Base-by-base conservation (phyloP, 1,140 invertebrate genomes). In the Lordiphosa stackelbergi region DNA sequence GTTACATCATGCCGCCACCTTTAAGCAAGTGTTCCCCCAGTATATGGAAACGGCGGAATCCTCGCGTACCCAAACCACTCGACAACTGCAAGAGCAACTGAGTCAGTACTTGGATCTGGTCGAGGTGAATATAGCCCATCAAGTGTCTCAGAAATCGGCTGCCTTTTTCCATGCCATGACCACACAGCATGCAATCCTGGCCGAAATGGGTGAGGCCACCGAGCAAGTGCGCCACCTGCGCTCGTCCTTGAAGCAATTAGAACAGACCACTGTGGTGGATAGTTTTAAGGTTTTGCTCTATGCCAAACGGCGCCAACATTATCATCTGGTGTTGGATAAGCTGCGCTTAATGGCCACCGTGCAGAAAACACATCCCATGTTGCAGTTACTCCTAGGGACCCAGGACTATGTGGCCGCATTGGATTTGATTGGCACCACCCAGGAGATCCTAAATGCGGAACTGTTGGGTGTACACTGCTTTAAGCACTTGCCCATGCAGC, bases 81-180 rank as follows among this genome's bases (percentile, higher is more conserved):
- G 88, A 3, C 65, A 88, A 41, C 70, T 92, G 42, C 91, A 92
- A 87, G 91, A 92, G 81, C 90, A 91, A 68, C 89, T 98, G n/a
- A 97, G 94, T 84, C 95, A 97, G 88, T 98, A 98, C 88, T 90
- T 99, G 69, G 97, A 99, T 90, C 93, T 96, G 43, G 95, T 98
- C 28, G 97, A 99, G 89, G 95, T 98, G 62, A 94, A 96, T 89
- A 97, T 99, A 81, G 96, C 96, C 0, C 93, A 95, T 71, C 97
- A 98, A 90, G 97, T 99, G 22, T 72, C 97, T n/a, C 93, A 95
- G 60, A 97, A 97, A 88, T 98, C 97, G 5, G 95, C 95, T 68
- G 96, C 96, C 6, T 99, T 99, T 90, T 99, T 99, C 87, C 94
- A 97, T 88, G 96, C 96, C 6, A 98, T 99, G 95, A 94, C 96